Evolutionary conservation across 2,113 vertebrate species (phyloP).

Genomic region (Struthio camelus): DNA sequence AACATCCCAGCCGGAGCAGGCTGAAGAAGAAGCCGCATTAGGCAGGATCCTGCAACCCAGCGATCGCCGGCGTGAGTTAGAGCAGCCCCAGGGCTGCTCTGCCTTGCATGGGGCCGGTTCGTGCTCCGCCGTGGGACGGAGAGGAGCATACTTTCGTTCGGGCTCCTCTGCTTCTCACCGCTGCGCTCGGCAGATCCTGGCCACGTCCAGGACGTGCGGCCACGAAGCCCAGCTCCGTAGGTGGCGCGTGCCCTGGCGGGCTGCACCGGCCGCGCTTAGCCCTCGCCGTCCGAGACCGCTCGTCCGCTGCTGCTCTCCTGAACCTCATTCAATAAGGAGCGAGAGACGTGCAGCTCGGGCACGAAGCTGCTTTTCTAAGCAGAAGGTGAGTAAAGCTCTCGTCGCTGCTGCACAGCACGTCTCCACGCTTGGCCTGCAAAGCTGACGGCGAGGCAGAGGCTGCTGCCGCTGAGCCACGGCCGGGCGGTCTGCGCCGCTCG

Average conservation of each 20-base stretch:
- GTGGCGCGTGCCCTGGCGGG: not conserved
- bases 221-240: not conserved
- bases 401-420: not conserved
- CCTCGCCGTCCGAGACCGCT: not conserved
- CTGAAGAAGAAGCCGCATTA: not conserved
- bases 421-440: not conserved
- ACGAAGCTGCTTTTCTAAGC: not conserved
- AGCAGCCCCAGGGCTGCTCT: not conserved
- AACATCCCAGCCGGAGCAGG: not conserved
- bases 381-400: not conserved
- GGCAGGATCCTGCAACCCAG: not conserved
- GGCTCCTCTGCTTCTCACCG: not conserved
- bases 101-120: not conserved
- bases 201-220: not conserved
- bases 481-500: not conserved
- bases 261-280: not conserved
- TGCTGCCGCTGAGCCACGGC: not conserved
- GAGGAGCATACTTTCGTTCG: not conserved
- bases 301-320: not conserved
- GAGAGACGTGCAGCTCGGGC: not conserved
- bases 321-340: not conserved
- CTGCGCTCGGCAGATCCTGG: not conserved
- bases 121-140: too few species aligned
- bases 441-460: not conserved
- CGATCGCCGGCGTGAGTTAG: too few species aligned